A percentile compares a stretch with the other conserved stretches of the same genome.
These are phyloP conservation scores for Lepidothrix coronata DNA, from an alignment of 2,113 vertebrate species.

Conservation along the genomic window DNA sequence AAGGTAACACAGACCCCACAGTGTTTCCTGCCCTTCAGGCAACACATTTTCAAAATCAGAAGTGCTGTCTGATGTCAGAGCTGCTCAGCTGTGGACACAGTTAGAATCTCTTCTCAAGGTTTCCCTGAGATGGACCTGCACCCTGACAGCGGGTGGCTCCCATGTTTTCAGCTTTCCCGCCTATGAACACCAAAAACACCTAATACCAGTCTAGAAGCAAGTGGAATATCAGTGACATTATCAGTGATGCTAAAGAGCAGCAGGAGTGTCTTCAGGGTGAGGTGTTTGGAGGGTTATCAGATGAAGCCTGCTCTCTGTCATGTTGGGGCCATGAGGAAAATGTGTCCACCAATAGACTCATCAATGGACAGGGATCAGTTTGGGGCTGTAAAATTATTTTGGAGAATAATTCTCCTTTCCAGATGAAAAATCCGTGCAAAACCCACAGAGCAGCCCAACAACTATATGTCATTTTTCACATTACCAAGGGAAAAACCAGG, in stretches of 20 bases:
- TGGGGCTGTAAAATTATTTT: neutral
- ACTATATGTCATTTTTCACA: neutral
- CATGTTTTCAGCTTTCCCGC: neutral
- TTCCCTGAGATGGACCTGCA: fast-evolving
- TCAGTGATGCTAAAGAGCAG: neutral
- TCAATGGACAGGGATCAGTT: neutral
- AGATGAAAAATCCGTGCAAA: neutral
- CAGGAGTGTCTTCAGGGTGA: neutral
- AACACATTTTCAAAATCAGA: neutral
- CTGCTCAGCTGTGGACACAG: neutral
- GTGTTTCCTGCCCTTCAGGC: neutral
- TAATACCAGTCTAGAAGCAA: neutral
- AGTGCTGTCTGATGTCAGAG: neutral
- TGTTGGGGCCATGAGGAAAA: neutral
- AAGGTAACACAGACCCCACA: neutral
- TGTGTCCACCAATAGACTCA: neutral
- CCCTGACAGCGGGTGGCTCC: neutral
- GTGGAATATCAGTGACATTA: fast-evolving
- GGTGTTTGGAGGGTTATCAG: neutral
- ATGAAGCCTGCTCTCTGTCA: neutral
- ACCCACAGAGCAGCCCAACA: neutral
- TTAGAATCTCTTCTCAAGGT: neutral
- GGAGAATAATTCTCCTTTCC: neutral
- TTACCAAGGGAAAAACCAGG: neutral
- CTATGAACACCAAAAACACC: neutral